Conservation (phyloP, 2,888 invertebrate species). For the Folsomia manolachei region DNA sequence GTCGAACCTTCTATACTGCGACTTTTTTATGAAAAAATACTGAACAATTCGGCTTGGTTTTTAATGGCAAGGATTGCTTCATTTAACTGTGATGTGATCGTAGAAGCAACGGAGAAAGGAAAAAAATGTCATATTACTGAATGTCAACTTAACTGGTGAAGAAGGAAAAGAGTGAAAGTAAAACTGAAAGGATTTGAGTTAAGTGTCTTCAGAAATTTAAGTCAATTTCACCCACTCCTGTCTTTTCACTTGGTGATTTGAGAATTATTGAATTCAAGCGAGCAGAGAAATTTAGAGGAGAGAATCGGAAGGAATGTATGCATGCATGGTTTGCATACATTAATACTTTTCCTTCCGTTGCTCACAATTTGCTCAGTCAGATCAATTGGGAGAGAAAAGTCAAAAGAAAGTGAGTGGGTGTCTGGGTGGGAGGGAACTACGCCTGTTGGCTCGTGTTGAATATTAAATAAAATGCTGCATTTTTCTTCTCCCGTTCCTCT, state of each 20-base stretch:
- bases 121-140: constrained; percentile 40
- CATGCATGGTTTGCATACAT: too few species aligned
- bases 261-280: constrained; percentile 44
- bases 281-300: constrained; percentile 20
- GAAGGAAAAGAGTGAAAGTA: not conserved
- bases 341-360: too few species aligned
- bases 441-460: not conserved
- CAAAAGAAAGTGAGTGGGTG: constrained; percentile 13
- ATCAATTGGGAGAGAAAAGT: too few species aligned
- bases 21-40: too few species aligned
- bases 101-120: constrained; percentile 18
- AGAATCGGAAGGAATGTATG: too few species aligned
- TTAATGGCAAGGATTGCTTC: too few species aligned
- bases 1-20: too few species aligned
- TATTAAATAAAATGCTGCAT: constrained; percentile 7
- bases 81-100: too few species aligned
- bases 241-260: constrained; percentile 46
- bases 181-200: constrained; percentile 33
- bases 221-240: constrained; percentile 42
- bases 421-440: constrained; percentile 3
- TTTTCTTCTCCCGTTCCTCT: not conserved
- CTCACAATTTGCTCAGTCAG: too few species aligned
- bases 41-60: too few species aligned
- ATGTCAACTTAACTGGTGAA: constrained; percentile 47
- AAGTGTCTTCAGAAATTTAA: constrained; percentile 34